phyloP scores from a whole-genome alignment of 2,797 vertebrate species.

The Poeciliopsis presidionis region DNA sequence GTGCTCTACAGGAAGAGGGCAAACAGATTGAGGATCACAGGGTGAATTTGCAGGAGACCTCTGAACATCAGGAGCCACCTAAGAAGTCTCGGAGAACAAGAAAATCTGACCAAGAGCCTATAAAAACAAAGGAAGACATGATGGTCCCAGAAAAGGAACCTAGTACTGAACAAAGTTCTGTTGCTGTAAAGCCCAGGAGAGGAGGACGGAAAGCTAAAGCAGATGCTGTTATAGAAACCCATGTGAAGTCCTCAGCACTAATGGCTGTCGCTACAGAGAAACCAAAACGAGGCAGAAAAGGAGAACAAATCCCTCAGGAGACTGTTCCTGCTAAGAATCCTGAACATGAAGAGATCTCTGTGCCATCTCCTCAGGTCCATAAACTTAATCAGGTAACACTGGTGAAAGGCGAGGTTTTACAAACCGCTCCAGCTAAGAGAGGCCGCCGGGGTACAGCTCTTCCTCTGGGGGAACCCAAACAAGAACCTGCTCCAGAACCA shows the following conservation, averaged over 20 bases:
- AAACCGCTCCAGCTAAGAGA: conserved; percentile 55
- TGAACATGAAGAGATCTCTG: conserved; percentile 13
- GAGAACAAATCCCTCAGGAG: conserved; percentile 24
- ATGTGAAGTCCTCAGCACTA: conserved; percentile 33
- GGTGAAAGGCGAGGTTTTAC: conserved; percentile 29
- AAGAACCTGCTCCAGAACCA: conserved; percentile 16
- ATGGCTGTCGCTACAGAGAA: conserved; percentile 27
- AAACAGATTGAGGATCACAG: conserved; percentile 1
- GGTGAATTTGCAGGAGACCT: not conserved
- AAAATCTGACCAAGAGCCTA: conserved; percentile 32
- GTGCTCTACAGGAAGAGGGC: conserved; percentile 37
- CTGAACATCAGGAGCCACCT: conserved; percentile 24
- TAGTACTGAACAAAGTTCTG: conserved; percentile 4
- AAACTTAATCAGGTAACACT: conserved; percentile 56
- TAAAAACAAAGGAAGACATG: conserved; percentile 15
- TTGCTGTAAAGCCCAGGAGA: conserved; percentile 52
- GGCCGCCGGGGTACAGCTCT: conserved; percentile 40
- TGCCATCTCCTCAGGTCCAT: conserved; percentile 12
- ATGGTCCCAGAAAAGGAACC: conserved; percentile 15
- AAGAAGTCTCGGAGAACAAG: conserved; percentile 58
- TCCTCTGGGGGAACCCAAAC: conserved; percentile 8
- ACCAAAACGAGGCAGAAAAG: conserved; percentile 49
- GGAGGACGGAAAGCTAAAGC: conserved; percentile 52
- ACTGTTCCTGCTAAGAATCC: conserved; percentile 5
- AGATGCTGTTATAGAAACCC: conserved; percentile 10